phyloP scores from a whole-genome alignment of 2,888 invertebrate species.

The Leptopterna dolabrata region DNA sequence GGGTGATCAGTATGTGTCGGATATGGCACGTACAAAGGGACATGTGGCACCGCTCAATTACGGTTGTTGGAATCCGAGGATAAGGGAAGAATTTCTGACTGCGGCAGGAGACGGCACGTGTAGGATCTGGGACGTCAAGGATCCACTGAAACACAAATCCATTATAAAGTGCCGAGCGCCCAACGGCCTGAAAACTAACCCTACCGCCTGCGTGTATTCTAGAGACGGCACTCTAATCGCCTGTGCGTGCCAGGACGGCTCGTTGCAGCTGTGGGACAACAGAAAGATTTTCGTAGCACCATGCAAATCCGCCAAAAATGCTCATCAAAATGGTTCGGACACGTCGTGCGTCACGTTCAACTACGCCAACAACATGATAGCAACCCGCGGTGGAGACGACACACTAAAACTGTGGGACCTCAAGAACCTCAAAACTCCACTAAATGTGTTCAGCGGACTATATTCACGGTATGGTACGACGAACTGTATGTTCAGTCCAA shows the following conservation, averaged over 20 bases:
- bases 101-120: constrained; percentile 94
- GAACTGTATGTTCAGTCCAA: constrained; percentile 85
- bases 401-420: constrained; percentile 96
- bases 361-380: constrained; percentile 80
- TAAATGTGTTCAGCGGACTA: constrained; percentile 77
- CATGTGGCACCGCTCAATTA: constrained; percentile 91
- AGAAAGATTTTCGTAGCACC: constrained; percentile 92
- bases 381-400: constrained; percentile 90
- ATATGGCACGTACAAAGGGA: constrained; percentile 93
- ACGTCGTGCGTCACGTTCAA: constrained; percentile 89
- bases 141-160: constrained; percentile 78
- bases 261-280: constrained; percentile 97
- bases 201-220: constrained; percentile 85
- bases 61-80: constrained; percentile 94
- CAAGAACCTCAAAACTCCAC: constrained; percentile 81
- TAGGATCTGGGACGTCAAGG: constrained; percentile 88
- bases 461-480: constrained; percentile 81
- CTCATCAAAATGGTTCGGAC: constrained; percentile 83
- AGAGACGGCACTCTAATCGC: constrained; percentile 89
- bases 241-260: constrained; percentile 94
- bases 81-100: constrained; percentile 92
- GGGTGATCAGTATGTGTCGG: constrained; percentile 95
- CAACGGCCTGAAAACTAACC: constrained; percentile 87
- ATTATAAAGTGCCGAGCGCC: constrained; percentile 89
- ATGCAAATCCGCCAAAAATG: constrained; percentile 79